Evolutionary conservation across 2,113 vertebrate species (phyloP).

Genomic region (Catharus fuscescens): DNA sequence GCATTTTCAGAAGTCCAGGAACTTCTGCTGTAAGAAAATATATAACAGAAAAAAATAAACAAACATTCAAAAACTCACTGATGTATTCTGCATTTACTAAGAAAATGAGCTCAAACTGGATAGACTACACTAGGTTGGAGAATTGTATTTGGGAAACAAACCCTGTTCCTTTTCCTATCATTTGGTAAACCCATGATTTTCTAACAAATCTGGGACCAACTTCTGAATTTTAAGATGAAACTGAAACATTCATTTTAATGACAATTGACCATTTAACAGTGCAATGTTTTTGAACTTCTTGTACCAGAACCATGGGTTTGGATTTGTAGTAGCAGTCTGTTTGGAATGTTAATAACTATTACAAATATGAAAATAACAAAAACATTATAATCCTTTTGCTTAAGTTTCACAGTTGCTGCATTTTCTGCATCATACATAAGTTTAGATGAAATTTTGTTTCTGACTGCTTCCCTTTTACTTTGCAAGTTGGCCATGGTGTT

Average conservation of each 20-base stretch:
- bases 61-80: neutral
- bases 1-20: slow-evolving; percentile 6
- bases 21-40: slow-evolving; percentile 44
- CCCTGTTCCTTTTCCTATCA: rapidly evolving
- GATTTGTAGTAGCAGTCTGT: neutral
- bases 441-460: neutral
- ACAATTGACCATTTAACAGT: neutral
- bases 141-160: neutral
- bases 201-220: neutral
- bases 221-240: neutral
- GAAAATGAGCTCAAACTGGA: neutral
- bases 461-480: neutral
- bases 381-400: neutral
- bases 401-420: neutral
- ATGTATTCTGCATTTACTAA: neutral
- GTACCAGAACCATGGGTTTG: neutral
- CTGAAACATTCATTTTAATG: neutral
- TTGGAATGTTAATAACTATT: neutral
- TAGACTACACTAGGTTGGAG: neutral
- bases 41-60: neutral
- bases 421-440: neutral
- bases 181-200: neutral
- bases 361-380: neutral
- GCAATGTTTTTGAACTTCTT: neutral
- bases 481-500: neutral